Evolutionary conservation across 92 coral and sea anemone genomes (phyloP), one percentile per base, ranked within the genome.

Genomic region (Zoanthus sociatus): DNA sequence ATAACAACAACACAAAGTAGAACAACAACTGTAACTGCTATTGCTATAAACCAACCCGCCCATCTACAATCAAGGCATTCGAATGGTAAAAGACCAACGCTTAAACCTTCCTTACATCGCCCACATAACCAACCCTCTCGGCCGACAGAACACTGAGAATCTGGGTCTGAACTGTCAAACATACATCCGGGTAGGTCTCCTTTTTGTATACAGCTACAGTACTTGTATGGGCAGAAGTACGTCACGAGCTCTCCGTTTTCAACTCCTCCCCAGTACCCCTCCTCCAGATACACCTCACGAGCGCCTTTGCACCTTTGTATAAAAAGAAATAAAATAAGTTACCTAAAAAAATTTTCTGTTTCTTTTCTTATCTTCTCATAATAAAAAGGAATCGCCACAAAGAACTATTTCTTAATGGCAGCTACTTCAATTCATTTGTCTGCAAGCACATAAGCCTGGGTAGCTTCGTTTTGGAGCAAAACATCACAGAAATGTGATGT

Each of bases 211-310:
- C 99, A 97, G 18, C 48, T 56, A 81, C 99, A 97, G 83, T 97
- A 97, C 45, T 86, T 71, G 79, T 79, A 87, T 18, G 99, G 99
- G 48, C 99, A 97, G 78, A 85, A 89, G 83, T 95, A 93, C 15
- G 96, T 90, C 71, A 96, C 87, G 13, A 97, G 95, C 61, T 64
- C 71, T 44, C 92, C 96, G 50, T 92, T 71, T 21, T 74, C 64
- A 21, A 89, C 91, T 47, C 99, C 99, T 21, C 93, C 98, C 99
- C 99, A 97, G 88, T 90, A 86, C 32, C 99, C 99, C 77, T 95
- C 95, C 31, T 88, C 66, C 33, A 95, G 90, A 50, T 93, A 96
- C 3, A 97, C 93, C 14, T 84, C 89, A 56, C 92, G 90, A 1
- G 90, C 89, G 56, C 71, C 90, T 63, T 76, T 58, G 77, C 99